Base-by-base conservation (phyloP, 2,888 invertebrate genomes). In the Heliconius aoede region DNA sequence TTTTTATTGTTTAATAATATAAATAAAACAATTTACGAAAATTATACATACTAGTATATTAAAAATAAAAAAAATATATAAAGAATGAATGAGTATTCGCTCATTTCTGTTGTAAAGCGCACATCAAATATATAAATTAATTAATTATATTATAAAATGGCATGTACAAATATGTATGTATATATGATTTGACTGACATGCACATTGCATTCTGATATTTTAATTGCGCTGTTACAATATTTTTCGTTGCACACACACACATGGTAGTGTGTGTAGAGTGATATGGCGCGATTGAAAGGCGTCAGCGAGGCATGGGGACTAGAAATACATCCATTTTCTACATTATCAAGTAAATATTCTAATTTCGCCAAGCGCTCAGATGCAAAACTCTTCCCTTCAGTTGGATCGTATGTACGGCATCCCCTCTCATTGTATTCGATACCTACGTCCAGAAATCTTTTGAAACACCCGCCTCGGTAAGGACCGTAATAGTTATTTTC, bases 301-400 rank as follows among this genome's bases (percentile, higher is more conserved):
- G 88, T 88, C 3, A 91, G 80, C 1, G 87, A 82, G 0, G 91
- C 89, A 15, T 82, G 77, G 0, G 91, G 90, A 60, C 88, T 89
- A 1, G 79, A 74, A 0, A 85, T 55, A 78, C 91, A 91, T 0
- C 88, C 90, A 1, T 85, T 82, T 21, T 82, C 77, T n/a, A 75
- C 74, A 9, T 80, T 15, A 13, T 74, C 15, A 9, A 84, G 62
- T 36, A 80, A n/a, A n/a, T 55, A 64, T 78, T 84, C 84, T 64
- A 84, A 76, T 60, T 74, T 80, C 18, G 79, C 79, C 4, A 82
- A 79, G 13, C 83, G 80, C 21, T 69, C 69, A 8, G 81, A 81
- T 0, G 84, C 82, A 72, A 76, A 82, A 51, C 78, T 82, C 1
- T 74, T 79, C 13, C 82, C 80, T 13, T 26, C 72, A n/a, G 26